Base-by-base conservation (phyloP, 2,797 vertebrate species). In the Buphagus erythrorhynchus region DNA sequence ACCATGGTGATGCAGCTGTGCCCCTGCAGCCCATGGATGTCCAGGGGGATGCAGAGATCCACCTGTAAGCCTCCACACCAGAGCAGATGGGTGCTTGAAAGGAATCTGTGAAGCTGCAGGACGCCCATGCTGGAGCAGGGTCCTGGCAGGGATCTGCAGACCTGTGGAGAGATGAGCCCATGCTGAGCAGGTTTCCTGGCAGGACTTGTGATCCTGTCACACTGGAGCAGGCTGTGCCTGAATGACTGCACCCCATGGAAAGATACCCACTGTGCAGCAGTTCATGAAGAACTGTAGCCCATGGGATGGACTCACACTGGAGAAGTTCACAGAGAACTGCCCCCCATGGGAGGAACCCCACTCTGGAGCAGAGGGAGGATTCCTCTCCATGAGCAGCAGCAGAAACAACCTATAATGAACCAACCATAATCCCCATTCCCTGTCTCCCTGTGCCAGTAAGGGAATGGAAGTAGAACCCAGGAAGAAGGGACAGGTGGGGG, bases 101-200 rank as follows among this genome's bases (percentile, higher is more conserved):
- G 36, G 36, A 28, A 18, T n/a, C 43, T 75, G 45, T 43, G 62
- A 52, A 11, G 18, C n/a, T 67, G 38, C 2, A 5, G n/a, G n/a
- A 51, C 15, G 8, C n/a, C 10, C 0, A 0, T 26, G 51, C 11
- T 57, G 69, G 31, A 35, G 16, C 49, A 72, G 67, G 24, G 1
- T 63, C 48, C 49, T 46, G 67, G 10, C 48, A 82, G 29, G 22
- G 15, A 28, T 4, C 22, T 82, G 48, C 57, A 82, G 6, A 46
- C 4, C 33, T 0, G 0, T 20, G 40, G 40, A 38, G 19, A 40
- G 40, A 46, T 19, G 5, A 72, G 29, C 16, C 12, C 16, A 6
- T 11, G 12, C 20, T 20, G 42, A 49, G 9, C 11, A 58, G 61
- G 1, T 35, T 20, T 84, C 26, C 21, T 49, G 51, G 3, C 1